These are phyloP conservation scores for Trisateles emortualis DNA, from an alignment of 2,888 invertebrate species.

Conservation along the genomic window DNA sequence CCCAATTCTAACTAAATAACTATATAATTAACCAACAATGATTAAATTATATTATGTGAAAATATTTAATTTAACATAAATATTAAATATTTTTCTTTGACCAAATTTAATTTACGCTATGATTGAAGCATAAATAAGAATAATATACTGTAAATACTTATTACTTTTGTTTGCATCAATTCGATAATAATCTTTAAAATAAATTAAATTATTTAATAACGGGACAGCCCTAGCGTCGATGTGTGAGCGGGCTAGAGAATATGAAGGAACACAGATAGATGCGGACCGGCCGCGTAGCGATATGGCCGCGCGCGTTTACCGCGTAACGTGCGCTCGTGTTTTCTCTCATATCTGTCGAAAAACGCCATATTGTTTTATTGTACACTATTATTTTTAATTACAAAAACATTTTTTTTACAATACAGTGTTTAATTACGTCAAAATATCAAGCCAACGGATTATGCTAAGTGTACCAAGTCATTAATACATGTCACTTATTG, in stretches of 20 bases:
- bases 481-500: conserved; percentile 32
- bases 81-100: too few relatives aligned
- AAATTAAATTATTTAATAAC: conserved; percentile 21
- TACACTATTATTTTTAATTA: conserved; percentile 58
- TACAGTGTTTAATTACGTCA: conserved; percentile 25
- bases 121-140: too few relatives aligned
- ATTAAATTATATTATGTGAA: too few relatives aligned
- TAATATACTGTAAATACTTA: too few relatives aligned
- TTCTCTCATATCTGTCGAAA: conserved; percentile 76
- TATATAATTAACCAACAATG: too few relatives aligned
- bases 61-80: too few relatives aligned
- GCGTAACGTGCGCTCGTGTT: conserved; percentile 66
- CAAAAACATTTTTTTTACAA: conserved; percentile 36
- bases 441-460: conserved; percentile 17
- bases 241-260: conserved; percentile 81
- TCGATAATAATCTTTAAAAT: conserved; percentile 26
- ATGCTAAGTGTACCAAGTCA: conserved; percentile 27
- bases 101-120: too few relatives aligned
- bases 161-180: too few relatives aligned
- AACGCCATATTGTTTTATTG: conserved; percentile 81
- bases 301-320: conserved; percentile 66
- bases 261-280: conserved; percentile 76
- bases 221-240: conserved; percentile 67
- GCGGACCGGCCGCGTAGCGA: conserved; percentile 69
- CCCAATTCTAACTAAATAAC: too few relatives aligned